Base-by-base conservation (phyloP, 2,113 vertebrate species). In the Podocnemis expansa region DNA sequence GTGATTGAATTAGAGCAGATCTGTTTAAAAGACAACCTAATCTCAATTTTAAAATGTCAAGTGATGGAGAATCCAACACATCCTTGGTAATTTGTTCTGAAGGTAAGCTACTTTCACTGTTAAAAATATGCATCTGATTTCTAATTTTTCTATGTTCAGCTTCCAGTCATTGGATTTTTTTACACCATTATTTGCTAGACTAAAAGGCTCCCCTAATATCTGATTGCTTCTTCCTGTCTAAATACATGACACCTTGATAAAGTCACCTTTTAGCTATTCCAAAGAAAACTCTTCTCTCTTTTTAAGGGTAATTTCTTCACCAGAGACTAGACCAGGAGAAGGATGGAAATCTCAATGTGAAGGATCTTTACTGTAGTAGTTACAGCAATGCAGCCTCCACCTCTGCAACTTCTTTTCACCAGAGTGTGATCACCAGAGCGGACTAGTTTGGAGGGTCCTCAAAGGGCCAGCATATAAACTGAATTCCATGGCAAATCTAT, bases 111-210 rank as follows among this genome's bases (percentile, higher is more conserved):
- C 6, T 22, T 75, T 75, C 38, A 43, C 21, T 24, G 21, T 75
- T 41, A 70, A 21, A 70, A 58, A 58, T 11, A 16, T 56, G 38
- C 54, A 29, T 38, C 54, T 78, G 9, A 13, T 80, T 89, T 60
- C 75, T 19, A 78, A 21, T 49, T 70, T 55, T 86, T 82, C 34
- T 76, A 49, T 80, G 80, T 94, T 67, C 21, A 87, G 41, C 54
- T 84, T 56, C 73, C 41, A 56, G 10, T 29, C 0, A 0, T 12
- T 34, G 45, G 0, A 1, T 76, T 86, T 95, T n/a, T 3, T 29
- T 52, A 0, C 47, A 19, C 75, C 38, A 14, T 73, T 31, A 4
- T 82, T 79, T 91, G 70, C 82, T 38, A 24, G 75, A 41, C 25
- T 85, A 31, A 83, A 67, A 41, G 38, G 25, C 7, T 52, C 34